Percentiles rank a stretch among this genome's conserved stretches.
Evolutionary conservation across 2,888 invertebrate genomes (phyloP).

Genomic region (Furcula furcula): DNA sequence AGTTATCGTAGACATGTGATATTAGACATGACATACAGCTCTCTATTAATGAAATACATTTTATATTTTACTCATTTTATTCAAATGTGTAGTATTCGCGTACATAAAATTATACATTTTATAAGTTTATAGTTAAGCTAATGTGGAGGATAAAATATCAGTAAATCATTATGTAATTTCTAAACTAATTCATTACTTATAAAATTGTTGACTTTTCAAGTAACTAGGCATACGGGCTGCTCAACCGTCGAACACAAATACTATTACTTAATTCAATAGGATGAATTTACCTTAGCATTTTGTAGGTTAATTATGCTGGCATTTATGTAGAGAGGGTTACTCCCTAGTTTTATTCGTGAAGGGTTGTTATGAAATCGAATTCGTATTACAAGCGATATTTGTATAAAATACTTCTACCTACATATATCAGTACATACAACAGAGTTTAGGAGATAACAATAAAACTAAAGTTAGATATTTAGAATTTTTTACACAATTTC

Average conservation of each 20-base stretch:
- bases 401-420: neutral
- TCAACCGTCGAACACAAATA: conserved; percentile 9
- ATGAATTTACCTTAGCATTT: neutral
- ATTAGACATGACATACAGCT: too few species aligned
- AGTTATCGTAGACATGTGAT: too few species aligned
- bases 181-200: too few species aligned
- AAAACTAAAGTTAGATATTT: too few species aligned
- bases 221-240: conserved; percentile 7
- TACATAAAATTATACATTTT: too few species aligned
- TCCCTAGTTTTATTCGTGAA: neutral
- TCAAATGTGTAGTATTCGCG: too few species aligned
- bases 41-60: too few species aligned
- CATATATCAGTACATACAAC: too few species aligned
- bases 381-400: neutral
- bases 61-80: too few species aligned
- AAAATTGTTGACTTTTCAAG: conserved; percentile 8
- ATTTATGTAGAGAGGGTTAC: neutral
- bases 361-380: neutral
- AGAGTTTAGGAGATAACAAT: too few species aligned
- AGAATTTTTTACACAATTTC: too few species aligned
- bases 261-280: conserved; percentile 10
- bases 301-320: neutral
- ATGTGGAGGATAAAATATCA: conserved; percentile 2
- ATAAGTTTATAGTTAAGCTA: too few species aligned
- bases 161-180: conserved; percentile 5